These are phyloP conservation scores for Sus cebifrons DNA, from an alignment of 2,797 vertebrate species.

Conservation along the genomic window DNA sequence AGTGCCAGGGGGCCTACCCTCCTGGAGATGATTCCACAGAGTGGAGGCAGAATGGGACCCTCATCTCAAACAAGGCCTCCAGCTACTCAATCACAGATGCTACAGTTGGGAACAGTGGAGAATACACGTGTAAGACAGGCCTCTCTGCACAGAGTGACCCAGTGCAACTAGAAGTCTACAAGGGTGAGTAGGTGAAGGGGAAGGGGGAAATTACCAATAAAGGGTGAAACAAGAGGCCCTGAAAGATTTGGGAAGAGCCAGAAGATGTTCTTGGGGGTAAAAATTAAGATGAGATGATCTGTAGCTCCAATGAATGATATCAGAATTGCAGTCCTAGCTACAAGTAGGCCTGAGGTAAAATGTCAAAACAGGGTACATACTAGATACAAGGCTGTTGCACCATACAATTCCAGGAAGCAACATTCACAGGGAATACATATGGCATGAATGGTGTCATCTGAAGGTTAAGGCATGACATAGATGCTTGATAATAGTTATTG, in stretches of 20 bases:
- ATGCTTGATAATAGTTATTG: neutral
- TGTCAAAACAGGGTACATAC: too few relatives aligned
- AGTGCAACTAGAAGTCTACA: neutral
- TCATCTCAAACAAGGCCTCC: neutral
- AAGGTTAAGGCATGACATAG: neutral
- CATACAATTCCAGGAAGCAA: neutral
- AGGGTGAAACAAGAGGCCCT: neutral
- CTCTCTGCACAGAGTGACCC: conserved; percentile 33
- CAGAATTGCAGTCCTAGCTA: too few relatives aligned
- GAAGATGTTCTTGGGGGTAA: neutral
- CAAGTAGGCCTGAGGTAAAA: neutral
- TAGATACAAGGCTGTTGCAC: neutral
- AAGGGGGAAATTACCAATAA: neutral
- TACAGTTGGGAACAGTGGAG: neutral
- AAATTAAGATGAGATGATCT: neutral
- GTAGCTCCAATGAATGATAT: neutral
- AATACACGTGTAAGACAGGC: conserved; percentile 63
- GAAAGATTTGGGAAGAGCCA: neutral
- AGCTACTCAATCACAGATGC: neutral
- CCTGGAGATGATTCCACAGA: neutral
- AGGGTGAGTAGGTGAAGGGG: conserved; percentile 36
- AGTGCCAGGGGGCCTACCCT: conserved; percentile 10
- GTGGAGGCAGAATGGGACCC: conserved; percentile 67
- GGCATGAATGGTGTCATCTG: too few relatives aligned
- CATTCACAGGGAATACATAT: neutral